Percentiles rank a stretch among this genome's conserved stretches.
phyloP scores from a whole-genome alignment of 2,113 vertebrate genomes.

The Coracopsis vasa region DNA sequence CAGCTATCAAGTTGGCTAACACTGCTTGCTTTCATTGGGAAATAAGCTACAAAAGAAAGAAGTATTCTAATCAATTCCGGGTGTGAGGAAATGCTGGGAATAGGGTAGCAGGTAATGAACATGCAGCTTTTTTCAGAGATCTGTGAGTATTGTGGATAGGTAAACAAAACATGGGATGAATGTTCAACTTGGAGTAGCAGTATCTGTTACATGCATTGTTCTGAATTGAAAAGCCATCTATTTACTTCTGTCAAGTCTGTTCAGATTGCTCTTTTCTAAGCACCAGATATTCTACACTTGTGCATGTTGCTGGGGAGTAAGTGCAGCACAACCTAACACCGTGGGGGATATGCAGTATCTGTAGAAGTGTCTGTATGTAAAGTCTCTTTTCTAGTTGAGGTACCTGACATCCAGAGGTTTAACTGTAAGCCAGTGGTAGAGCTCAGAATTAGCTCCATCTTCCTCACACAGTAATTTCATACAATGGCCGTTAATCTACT shows the following conservation, averaged over 20 bases:
- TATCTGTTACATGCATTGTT: not conserved
- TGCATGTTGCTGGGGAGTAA: not conserved
- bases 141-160: not conserved
- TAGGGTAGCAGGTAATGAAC: not conserved
- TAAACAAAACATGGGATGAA: not conserved
- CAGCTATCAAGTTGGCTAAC: not conserved
- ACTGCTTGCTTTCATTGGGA: not conserved
- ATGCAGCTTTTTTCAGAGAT: not conserved
- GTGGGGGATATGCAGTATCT: not conserved
- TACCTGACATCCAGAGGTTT: not conserved
- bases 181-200: not conserved
- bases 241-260: not conserved
- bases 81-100: not conserved
- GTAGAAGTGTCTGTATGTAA: not conserved
- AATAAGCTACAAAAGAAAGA: not conserved
- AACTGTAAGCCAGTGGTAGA: not conserved
- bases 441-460: not conserved
- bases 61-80: not conserved
- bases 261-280: not conserved
- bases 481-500: fast-evolving
- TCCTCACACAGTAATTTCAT: not conserved
- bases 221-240: not conserved
- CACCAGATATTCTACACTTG: not conserved
- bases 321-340: not conserved
- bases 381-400: not conserved